Evolutionary conservation across 2,888 invertebrate species (phyloP), one percentile per base, ranked within the genome.

Genomic region (Leptopilina syphax): DNA sequence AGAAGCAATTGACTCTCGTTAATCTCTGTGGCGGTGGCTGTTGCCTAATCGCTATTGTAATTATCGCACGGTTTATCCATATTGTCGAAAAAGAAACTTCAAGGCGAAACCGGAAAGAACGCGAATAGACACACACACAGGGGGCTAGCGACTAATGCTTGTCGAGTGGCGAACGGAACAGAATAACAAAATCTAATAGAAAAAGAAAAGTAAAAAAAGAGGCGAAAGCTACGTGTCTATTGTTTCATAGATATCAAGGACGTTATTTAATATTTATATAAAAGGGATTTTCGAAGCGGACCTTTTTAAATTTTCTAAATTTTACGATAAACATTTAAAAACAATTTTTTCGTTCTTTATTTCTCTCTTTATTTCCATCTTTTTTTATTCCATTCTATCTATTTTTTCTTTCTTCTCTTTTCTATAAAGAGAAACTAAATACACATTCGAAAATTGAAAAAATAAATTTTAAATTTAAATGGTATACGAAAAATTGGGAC

Each of bases 11-110:
- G 44, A 77, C 47, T 34, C 24, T 34, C 24, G 18, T 65, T 47
- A 50, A n/a, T 77, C 77, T 63, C 18, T 41, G 65, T 10, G 44
- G 57, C n/a, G 18, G 27, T 63, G 10, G 18, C 54, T 65, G 73
- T 79, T 79, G 57, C 70, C 57, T 78, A 80, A 81, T 81, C 80
- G 13, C 73, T 73, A 57, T 73, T 73, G 79, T 82, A 82, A 82
- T 81, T 82, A 82, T 81, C 76, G 77, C 76, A 67, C 73, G 73
- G 57, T 65, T 67, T 60, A 76, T 76, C n/a, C 63, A 76, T 24
- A 78, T 78, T 81, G 80, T 81, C 76, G 54, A 65, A 70, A 44
- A 68, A 77, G 60, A 77, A 73, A 73, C 65, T 76, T 24, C 47
- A 65, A 77, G 79, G 70, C 57, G 66, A 79, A 67, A 24, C 27